Evolutionary conservation across 2,888 invertebrate genomes (phyloP), one percentile per base, ranked within the genome.

Genomic region (Isotomurus palustris): DNA sequence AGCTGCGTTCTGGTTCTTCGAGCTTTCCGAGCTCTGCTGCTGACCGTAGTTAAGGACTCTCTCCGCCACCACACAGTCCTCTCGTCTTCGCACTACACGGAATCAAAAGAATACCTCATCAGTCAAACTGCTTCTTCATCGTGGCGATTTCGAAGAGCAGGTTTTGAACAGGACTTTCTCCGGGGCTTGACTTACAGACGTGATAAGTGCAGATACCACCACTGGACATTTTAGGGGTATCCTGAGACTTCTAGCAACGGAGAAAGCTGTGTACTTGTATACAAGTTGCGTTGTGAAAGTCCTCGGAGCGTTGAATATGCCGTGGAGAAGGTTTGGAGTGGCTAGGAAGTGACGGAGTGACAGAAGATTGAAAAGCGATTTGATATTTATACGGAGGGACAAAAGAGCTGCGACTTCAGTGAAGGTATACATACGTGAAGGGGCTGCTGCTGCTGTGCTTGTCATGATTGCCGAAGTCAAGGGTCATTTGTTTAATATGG

Each of bases 401-500:
- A 10, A n/a, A 40, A n/a, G n/a, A n/a, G n/a, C n/a, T n/a, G n/a
- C n/a, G n/a, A n/a, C n/a, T n/a, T 43, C 19, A 43, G 43, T 12
- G 12, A 43, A 6, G 43, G 3, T 43, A 22, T 8, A 32, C 8
- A 8, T 32, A 32, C 8, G 14, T 14, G 32, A 14, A 32, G 32
- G 32, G 32, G 32, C 8, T 32, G 32, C 8, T 32, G 44, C 19
- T 22, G 44, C 40, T 40, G 36, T 21, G 27, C 50, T 50, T 40
- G 54, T 27, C 61, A 60, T 62, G 61, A 67, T 67, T 64, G 64
- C 61, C 56, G 54, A 54, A 63, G 70, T 70, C 70, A 70, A 70
- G 70, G 70, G 70, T 70, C 70, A 68, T 70, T 70, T 68, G 67
- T 62, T 66, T 64, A 66, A 66, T 70, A 64, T 62, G 66, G 62